These are phyloP conservation scores for Aquatica leii DNA, from an alignment of 2,888 invertebrate genomes.

Conservation along the genomic window DNA sequence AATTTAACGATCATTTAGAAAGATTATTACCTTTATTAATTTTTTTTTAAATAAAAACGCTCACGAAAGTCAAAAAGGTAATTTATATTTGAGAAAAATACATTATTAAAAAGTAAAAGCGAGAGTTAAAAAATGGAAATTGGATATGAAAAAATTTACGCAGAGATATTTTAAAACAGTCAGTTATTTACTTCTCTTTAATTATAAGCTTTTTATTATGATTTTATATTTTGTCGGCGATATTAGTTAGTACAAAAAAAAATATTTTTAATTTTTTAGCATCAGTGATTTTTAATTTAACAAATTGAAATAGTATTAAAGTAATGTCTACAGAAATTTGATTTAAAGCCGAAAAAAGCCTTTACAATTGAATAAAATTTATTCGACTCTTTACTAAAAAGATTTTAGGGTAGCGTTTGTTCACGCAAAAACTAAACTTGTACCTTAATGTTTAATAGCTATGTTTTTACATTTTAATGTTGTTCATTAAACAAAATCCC, in stretches of 20 bases:
- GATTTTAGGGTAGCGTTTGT: no score
- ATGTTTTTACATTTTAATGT: no score
- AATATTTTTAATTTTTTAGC: slow-evolving; percentile 4
- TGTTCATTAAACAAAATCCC: no score
- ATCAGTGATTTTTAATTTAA: slow-evolving; percentile 12
- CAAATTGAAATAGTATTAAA: slow-evolving; percentile 5
- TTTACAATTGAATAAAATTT: no score
- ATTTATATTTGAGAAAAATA: neutral
- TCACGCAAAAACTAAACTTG: no score
- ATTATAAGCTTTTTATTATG: slow-evolving; percentile 2
- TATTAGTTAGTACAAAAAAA: slow-evolving; percentile 1
- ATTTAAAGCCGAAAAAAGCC: neutral
- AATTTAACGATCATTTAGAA: no score
- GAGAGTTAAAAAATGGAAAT: neutral
- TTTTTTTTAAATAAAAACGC: no score
- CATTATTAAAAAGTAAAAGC: neutral
- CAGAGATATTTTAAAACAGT: slow-evolving; percentile 4
- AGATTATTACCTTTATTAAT: no score
- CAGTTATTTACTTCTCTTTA: slow-evolving; percentile 8
- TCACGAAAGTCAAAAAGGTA: neutral
- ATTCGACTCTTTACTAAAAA: no score
- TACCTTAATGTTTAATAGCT: no score
- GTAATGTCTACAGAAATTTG: neutral
- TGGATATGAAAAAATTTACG: slow-evolving; percentile 6
- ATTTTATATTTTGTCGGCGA: neutral